Conservation (phyloP, 1,140 invertebrate species). For the Diachasmimorpha longicaudata region DNA sequence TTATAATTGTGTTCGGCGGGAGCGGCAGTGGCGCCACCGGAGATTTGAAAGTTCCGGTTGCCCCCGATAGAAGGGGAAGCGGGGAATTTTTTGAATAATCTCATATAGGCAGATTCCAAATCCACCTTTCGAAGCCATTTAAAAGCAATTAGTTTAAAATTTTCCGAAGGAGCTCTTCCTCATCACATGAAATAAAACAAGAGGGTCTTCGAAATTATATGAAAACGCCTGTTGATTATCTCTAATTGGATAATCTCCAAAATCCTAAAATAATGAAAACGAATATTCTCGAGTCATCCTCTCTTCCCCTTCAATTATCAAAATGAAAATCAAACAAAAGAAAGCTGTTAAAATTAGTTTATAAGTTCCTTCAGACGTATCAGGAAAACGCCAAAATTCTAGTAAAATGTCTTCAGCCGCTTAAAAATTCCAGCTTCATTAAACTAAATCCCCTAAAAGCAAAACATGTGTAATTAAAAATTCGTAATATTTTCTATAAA, state of each 20-base stretch:
- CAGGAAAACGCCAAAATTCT: background rate
- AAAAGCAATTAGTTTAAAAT: no score
- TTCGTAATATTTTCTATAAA: no score
- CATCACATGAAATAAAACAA: no score
- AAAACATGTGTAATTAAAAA: background rate
- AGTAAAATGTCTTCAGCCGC: background rate
- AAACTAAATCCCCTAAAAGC: background rate
- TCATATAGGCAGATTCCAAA: no score
- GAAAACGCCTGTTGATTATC: no score
- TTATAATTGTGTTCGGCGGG: background rate
- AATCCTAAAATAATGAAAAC: background rate
- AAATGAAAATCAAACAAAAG: background rate
- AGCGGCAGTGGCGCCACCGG: background rate
- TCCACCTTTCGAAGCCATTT: no score
- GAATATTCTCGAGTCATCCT: background rate
- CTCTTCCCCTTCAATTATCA: background rate
- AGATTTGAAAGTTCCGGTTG: background rate
- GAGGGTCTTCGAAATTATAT: no score
- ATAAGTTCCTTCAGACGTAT: background rate
- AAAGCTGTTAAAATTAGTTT: background rate
- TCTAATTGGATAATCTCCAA: no score
- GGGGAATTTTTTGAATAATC: no score
- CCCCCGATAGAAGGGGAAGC: no score
- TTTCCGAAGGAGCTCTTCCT: no score
- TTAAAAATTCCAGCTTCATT: background rate